Base-by-base conservation (phyloP, 2,888 invertebrate species). In the Stenchaetothrips biformis region DNA sequence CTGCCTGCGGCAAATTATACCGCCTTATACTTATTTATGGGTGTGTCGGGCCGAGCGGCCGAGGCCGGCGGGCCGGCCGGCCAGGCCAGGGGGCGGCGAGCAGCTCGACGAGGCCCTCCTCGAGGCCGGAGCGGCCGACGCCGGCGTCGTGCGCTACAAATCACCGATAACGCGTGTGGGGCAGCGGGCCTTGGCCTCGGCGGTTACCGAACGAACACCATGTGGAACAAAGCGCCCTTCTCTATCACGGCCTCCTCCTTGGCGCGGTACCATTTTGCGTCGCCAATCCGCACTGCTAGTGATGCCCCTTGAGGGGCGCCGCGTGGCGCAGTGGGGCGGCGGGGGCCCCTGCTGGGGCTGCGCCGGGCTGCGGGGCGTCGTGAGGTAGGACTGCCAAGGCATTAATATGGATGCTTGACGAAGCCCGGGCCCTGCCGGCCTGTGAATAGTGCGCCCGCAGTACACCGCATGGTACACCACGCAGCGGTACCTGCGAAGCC, bases 11-110 rank as follows among this genome's bases (percentile, higher is more conserved):
- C 67, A 74, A 74, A 74, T 74, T 74, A 74, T 74, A 74, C 67
- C 67, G 67, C 67, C 67, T 74, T 74, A 74, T 74, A 74, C 67
- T 74, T 74, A 74, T 74, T 74, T 74, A 74, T 74, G 21, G 67
- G 25, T 21, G 11, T 13, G 53, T 4, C 53, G 53, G 53, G 53
- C 59, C 53, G 2, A 13, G 59, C 59, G 59, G 59, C 59, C 53
- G 53, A 18, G 59, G 59, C 0, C 59, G 18, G 37, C 37, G 37
- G 59, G 59, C 59, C 13, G 59, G 16, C 59, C 59, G 37, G 37
- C 37, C 37, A 4, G 37, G 37, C 37, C 37, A 37, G 37, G 37
- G 37, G 37, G 37, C 37, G 37, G 37, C 37, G 37, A 37, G 37
- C 37, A n/a, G 37, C 37, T n/a, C 37, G 37, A 37, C 37, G 37